Percentiles rank a stretch among this genome's conserved stretches.
These are phyloP conservation scores for Choreutis nemorana DNA, from an alignment of 2,888 invertebrate species.

Conservation along the genomic window DNA sequence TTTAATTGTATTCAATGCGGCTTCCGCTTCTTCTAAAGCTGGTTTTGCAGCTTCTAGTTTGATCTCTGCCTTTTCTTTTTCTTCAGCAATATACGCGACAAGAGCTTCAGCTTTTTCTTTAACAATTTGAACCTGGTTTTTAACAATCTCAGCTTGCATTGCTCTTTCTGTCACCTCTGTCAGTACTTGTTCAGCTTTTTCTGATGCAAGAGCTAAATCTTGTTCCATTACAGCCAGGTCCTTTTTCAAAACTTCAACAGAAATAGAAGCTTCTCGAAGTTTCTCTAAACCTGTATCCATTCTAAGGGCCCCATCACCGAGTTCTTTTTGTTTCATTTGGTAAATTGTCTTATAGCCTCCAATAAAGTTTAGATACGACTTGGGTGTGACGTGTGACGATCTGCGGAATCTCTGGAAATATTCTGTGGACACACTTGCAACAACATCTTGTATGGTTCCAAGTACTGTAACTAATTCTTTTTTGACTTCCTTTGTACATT, in stretches of 20 bases:
- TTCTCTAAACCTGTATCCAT: constrained; percentile 97
- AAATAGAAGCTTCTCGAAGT: constrained; percentile 92
- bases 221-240: constrained; percentile 95
- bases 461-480: constrained; percentile 86
- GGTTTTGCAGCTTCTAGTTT: constrained; percentile 96
- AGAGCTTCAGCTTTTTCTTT: constrained; percentile 94
- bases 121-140: constrained; percentile 94
- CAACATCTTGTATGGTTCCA: constrained; percentile 93
- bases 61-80: constrained; percentile 90
- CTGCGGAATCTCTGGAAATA: constrained; percentile 92
- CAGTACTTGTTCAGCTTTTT: constrained; percentile 88
- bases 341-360: constrained; percentile 96
- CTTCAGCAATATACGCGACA: constrained; percentile 85
- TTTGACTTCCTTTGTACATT: constrained; percentile 85
- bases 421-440: constrained; percentile 83
- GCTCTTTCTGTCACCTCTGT: constrained; percentile 93
- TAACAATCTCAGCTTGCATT: constrained; percentile 94
- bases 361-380: constrained; percentile 95
- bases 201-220: constrained; percentile 90
- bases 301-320: constrained; percentile 87
- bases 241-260: constrained; percentile 89
- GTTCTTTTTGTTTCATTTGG: constrained; percentile 84
- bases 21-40: constrained; percentile 93
- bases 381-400: constrained; percentile 96
- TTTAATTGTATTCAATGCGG: constrained; percentile 94